A percentile compares a stretch with the other conserved stretches of the same genome.
Evolutionary conservation across 2,113 vertebrate species (phyloP).

Genomic region (Phaethornis superciliosus): DNA sequence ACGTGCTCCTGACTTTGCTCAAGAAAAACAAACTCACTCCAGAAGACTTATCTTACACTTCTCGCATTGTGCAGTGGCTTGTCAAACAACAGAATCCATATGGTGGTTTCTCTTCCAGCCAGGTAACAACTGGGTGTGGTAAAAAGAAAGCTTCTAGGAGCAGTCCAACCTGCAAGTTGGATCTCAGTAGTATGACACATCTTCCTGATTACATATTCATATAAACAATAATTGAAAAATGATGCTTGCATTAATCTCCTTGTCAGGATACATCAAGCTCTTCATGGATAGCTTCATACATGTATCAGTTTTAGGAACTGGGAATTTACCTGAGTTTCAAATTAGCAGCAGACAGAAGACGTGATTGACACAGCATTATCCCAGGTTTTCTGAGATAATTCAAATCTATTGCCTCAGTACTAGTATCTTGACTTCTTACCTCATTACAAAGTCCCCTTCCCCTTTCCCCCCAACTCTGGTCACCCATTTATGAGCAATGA

Average conservation of each 20-base stretch:
- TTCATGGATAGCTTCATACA: not conserved
- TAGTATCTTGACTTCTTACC: not conserved
- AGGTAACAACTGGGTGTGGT: slow-evolving; percentile 75
- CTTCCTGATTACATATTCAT: not conserved
- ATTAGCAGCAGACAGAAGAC: not conserved
- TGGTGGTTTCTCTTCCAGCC: slow-evolving; percentile 87
- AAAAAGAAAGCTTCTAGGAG: not conserved
- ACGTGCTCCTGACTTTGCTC: slow-evolving; percentile 79
- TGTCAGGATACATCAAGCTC: not conserved
- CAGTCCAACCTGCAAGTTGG: slow-evolving; percentile 64
- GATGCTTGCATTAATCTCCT: not conserved
- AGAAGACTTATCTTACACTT: slow-evolving; percentile 71
- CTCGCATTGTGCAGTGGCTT: slow-evolving; percentile 83
- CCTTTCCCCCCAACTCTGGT: not conserved
- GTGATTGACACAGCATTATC: not conserved
- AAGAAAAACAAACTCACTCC: not conserved
- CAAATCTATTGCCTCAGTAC: not conserved
- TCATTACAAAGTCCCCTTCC: not conserved
- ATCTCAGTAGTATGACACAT: not conserved
- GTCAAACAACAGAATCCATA: slow-evolving; percentile 82
- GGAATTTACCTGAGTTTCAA: not conserved
- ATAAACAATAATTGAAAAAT: not conserved
- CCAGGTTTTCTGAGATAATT: not conserved
- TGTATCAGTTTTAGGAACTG: not conserved
- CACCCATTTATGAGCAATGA: not conserved